Evolutionary conservation across 1,140 invertebrate species (phyloP).

Genomic region (Panonychus citri): DNA sequence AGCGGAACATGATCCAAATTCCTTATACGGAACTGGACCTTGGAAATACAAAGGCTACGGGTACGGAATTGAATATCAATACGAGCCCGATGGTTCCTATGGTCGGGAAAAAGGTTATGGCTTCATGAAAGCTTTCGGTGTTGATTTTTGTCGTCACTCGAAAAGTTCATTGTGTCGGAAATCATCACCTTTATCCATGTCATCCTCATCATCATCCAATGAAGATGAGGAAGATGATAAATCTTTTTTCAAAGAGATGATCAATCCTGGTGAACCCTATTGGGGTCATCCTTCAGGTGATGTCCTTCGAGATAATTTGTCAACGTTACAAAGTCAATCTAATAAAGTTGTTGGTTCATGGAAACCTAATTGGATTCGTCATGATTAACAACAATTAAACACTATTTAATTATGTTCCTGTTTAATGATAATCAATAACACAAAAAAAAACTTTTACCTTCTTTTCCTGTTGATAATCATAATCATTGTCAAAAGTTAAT

Average conservation of each 20-base stretch:
- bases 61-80: slow-evolving; percentile 7
- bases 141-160: slow-evolving; percentile 1
- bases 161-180: not conserved
- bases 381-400: too few species aligned
- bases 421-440: too few species aligned
- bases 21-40: slow-evolving; percentile 1
- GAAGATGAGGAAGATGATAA: too few species aligned
- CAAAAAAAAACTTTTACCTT: too few species aligned
- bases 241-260: not conserved
- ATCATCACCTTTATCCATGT: too few species aligned
- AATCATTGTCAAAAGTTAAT: too few species aligned
- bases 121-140: slow-evolving; percentile 4
- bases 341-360: too few species aligned
- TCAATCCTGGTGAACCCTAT: not conserved
- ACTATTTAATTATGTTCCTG: too few species aligned
- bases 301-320: not conserved
- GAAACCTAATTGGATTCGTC: too few species aligned
- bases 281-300: not conserved
- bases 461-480: too few species aligned
- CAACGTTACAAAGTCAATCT: too few species aligned
- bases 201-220: too few species aligned
- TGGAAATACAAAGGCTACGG: slow-evolving; percentile 7
- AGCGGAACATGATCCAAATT: slow-evolving; percentile 4
- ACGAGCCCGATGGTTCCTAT: slow-evolving; percentile 5
- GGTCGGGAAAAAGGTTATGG: slow-evolving; percentile 5